phyloP scores from a whole-genome alignment of 2,888 invertebrate species.

The Phania funesta region DNA sequence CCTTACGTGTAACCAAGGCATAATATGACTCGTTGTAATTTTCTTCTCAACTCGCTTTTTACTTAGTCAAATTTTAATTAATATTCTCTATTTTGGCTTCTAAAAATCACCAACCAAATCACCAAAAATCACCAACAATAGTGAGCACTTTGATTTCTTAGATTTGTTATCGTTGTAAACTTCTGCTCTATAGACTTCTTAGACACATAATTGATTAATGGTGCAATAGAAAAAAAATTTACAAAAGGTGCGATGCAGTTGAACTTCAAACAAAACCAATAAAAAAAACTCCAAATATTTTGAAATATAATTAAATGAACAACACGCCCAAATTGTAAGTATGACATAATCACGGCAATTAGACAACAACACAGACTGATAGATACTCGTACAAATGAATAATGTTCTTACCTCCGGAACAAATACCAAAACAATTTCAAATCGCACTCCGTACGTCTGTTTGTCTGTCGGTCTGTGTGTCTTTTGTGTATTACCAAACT shows the following conservation, averaged over 20 bases:
- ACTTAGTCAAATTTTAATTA: no score
- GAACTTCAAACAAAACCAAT: background rate
- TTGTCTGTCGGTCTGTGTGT: background rate
- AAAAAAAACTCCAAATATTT: background rate
- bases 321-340: constrained; percentile 56
- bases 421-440: constrained; percentile 55
- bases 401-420: constrained; percentile 40
- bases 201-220: constrained; percentile 43
- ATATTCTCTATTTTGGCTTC: no score
- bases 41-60: no score
- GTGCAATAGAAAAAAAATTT: constrained; percentile 1
- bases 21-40: no score
- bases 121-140: background rate
- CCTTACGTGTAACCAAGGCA: no score
- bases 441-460: background rate
- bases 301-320: constrained; percentile 54
- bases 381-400: constrained; percentile 2
- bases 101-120: no score
- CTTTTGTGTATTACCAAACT: constrained; percentile 24
- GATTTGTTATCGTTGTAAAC: background rate
- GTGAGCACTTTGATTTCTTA: background rate
- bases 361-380: constrained; percentile 34
- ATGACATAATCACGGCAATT: constrained; percentile 64
- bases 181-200: background rate
- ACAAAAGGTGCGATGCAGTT: constrained; percentile 1